These are phyloP conservation scores for Dendronephthya gigantea DNA, from an alignment of 64 coral and sea anemone genomes.

Conservation along the genomic window DNA sequence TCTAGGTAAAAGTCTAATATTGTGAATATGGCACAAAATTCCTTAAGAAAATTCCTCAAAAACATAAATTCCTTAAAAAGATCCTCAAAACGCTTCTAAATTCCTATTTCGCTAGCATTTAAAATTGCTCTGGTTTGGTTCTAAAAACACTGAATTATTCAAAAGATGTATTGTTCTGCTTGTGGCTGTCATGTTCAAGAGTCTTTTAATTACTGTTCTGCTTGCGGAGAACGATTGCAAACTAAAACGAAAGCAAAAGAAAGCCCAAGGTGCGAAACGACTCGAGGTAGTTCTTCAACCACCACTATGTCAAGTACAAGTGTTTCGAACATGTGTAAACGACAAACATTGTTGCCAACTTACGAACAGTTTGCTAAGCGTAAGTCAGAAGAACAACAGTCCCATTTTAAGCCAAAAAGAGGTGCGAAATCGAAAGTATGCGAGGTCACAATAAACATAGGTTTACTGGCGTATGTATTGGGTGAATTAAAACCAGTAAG, in stretches of 20 bases:
- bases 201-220: no score
- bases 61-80: no score
- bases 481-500: constrained; percentile 14
- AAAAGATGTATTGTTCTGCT: no score
- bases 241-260: no score
- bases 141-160: no score
- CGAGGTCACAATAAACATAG: constrained; percentile 38
- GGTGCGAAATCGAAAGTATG: neutral
- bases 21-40: no score
- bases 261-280: neutral
- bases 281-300: neutral
- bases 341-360: neutral
- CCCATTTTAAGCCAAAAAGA: neutral
- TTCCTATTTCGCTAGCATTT: no score
- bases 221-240: no score
- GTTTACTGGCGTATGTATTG: constrained; percentile 36
- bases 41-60: no score
- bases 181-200: no score
- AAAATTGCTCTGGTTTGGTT: neutral
- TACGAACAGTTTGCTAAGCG: neutral
- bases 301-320: neutral
- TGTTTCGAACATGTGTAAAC: neutral
- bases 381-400: neutral
- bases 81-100: no score
- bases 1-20: no score